Conservation (phyloP, 2,888 invertebrate genomes). For the Tortrix viridana region DNA sequence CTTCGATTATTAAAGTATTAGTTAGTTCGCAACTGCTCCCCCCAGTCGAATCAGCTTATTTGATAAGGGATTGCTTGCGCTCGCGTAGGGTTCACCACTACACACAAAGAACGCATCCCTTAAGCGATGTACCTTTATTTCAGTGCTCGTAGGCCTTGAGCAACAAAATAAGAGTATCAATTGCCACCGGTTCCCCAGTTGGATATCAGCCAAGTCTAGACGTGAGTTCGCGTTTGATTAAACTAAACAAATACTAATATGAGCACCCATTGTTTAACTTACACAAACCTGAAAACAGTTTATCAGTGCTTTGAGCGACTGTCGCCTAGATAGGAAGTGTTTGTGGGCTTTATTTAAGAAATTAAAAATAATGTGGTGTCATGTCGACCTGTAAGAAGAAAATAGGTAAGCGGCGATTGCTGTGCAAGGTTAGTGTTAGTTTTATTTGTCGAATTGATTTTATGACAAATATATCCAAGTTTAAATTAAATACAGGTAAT, state of each 20-base stretch:
- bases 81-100: too few species aligned
- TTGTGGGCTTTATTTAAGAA: not conserved
- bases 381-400: slow-evolving; percentile 41
- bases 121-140: not conserved
- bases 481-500: too few species aligned
- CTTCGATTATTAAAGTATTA: too few species aligned
- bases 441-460: not conserved
- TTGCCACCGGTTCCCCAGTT: slow-evolving; percentile 12
- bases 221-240: slow-evolving; percentile 22
- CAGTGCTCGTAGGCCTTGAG: slow-evolving; percentile 22
- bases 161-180: not conserved
- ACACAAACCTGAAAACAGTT: slow-evolving; percentile 19
- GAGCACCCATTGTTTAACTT: slow-evolving; percentile 14
- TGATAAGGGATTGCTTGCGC: too few species aligned
- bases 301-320: slow-evolving; percentile 17
- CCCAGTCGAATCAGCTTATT: too few species aligned
- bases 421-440: slow-evolving; percentile 42
- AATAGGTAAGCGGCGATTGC: slow-evolving; percentile 38
- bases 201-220: slow-evolving; percentile 30
- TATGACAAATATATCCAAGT: not conserved
- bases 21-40: too few species aligned
- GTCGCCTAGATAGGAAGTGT: slow-evolving; percentile 4
- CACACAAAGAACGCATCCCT: too few species aligned
- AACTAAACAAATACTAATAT: slow-evolving; percentile 20
- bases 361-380: not conserved